Percentiles rank a stretch among this genome's conserved stretches.
phyloP scores from a whole-genome alignment of 2,888 invertebrate genomes.

The Sphaerophoria taeniata region DNA sequence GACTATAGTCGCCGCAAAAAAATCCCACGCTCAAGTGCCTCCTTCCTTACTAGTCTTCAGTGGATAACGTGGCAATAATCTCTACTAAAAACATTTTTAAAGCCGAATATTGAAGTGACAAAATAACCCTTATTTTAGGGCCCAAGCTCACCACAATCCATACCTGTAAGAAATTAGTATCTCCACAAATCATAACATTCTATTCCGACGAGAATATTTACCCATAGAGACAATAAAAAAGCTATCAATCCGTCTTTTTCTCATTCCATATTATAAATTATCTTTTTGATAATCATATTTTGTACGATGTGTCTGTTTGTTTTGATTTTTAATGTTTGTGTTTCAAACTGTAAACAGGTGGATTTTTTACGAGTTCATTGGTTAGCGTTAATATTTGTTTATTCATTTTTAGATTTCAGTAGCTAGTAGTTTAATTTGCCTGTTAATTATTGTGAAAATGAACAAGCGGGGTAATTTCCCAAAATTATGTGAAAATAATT shows the following conservation, averaged over 20 bases:
- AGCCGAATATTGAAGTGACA: too few species aligned
- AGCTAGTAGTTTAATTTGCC: not conserved
- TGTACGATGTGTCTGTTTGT: constrained; percentile 19
- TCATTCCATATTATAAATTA: constrained; percentile 42
- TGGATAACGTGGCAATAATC: too few species aligned
- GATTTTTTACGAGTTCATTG: constrained; percentile 22
- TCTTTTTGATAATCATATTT: constrained; percentile 59
- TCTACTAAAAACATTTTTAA: too few species aligned
- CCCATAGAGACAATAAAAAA: constrained; percentile 27
- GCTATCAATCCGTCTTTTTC: constrained; percentile 40
- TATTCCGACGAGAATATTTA: constrained; percentile 36
- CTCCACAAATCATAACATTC: constrained; percentile 49
- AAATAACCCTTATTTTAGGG: too few species aligned
- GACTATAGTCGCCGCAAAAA: too few species aligned
- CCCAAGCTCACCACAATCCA: too few species aligned
- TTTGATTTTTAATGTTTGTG: not conserved
- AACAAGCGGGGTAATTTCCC: too few species aligned
- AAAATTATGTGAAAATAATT: too few species aligned
- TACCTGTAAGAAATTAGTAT: too few species aligned
- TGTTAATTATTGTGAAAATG: not conserved
- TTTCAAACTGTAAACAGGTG: constrained; percentile 16
- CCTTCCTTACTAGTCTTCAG: too few species aligned
- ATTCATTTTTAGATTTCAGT: not conserved
- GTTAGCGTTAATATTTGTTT: constrained; percentile 17
- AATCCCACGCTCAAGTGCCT: too few species aligned